Evolutionary conservation across 2,888 invertebrate genomes (phyloP), one percentile per base, ranked within the genome.

Genomic region (Ectropis crepuscularia): DNA sequence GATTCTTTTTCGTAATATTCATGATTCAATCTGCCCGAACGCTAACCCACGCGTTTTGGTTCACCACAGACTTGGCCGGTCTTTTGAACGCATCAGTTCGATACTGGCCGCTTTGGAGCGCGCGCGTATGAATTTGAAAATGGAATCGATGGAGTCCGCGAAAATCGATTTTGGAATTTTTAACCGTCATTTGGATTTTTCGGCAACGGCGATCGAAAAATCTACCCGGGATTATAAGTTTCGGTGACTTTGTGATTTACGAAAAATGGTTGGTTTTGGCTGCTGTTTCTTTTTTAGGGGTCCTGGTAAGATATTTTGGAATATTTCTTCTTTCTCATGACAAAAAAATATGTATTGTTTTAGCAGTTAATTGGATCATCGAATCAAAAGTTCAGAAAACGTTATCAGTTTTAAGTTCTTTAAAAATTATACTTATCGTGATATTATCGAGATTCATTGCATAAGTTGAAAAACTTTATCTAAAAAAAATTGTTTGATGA

Each of bases 1-100:
- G 75, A 77, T 72, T 80, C 66, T 64, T 67, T 69, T 57, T 70
- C 66, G 61, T 75, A 74, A 67, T 70, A 75, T 75, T 69, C 74
- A 79, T 83, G 80, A 83, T 81, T 82, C 78, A 81, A 82, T 82
- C 75, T 76, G 74, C 74, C 51, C 78, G 74, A 75, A 75, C 71
- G 69, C 65, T 71, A 78, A 47, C 67, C 87, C 88, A 89, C 89
- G 88, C 88, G 80, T 83, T 86, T 86, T 80, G 77, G 81, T 86
- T 86, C 84, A 81, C 77, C 76, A 79, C 72, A 74, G 81, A 81
- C 77, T 79, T 80, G 70, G 78, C 69, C 77, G 82, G 79, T 81
- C 83, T 85, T 82, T 78, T 76, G 74, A 78, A 73, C 80, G 75
- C 84, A 81, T 81, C 88, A 90, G 89, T 89, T 76, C 73, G 74